Evolutionary conservation across 2,888 invertebrate species (phyloP).

Genomic region (Brachypalpus laphriformis): DNA sequence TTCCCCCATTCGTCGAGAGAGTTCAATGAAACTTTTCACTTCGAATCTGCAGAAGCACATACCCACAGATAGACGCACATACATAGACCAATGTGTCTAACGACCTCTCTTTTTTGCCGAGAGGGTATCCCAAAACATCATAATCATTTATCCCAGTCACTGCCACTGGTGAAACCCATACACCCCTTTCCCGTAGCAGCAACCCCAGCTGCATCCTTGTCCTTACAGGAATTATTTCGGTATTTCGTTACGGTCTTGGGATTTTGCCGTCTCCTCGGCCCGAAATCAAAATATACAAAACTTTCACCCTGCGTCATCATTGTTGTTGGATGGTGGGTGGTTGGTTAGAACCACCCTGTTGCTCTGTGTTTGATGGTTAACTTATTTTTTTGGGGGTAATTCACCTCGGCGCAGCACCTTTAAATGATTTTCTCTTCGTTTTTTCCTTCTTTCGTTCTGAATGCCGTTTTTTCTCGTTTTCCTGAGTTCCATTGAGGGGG

Average conservation of each 20-base stretch:
- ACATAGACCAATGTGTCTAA: slow-evolving; percentile 50
- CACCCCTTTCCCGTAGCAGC: neutral
- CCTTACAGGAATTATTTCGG: slow-evolving; percentile 19
- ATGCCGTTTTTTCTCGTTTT: no score
- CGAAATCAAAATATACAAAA: neutral
- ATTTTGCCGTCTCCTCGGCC: slow-evolving; percentile 11
- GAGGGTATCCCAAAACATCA: slow-evolving; percentile 52
- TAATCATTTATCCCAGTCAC: slow-evolving; percentile 58
- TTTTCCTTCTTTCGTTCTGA: neutral
- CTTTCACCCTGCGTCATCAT: neutral
- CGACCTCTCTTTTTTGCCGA: slow-evolving; percentile 45
- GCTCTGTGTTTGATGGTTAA: slow-evolving; percentile 21
- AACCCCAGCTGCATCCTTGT: neutral
- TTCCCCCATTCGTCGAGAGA: slow-evolving; percentile 29
- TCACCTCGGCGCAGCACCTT: slow-evolving; percentile 50
- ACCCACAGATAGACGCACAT: neutral
- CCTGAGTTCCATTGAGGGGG: no score
- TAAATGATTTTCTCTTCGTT: slow-evolving; percentile 28
- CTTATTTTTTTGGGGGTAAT: no score
- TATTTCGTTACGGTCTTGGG: no score
- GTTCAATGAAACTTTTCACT: slow-evolving; percentile 64
- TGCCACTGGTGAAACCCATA: neutral
- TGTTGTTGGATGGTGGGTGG: neutral
- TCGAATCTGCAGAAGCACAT: no score
- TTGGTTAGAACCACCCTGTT: slow-evolving; percentile 41